These are phyloP conservation scores for Thumatha senex DNA, from an alignment of 2,888 invertebrate species.

Conservation along the genomic window DNA sequence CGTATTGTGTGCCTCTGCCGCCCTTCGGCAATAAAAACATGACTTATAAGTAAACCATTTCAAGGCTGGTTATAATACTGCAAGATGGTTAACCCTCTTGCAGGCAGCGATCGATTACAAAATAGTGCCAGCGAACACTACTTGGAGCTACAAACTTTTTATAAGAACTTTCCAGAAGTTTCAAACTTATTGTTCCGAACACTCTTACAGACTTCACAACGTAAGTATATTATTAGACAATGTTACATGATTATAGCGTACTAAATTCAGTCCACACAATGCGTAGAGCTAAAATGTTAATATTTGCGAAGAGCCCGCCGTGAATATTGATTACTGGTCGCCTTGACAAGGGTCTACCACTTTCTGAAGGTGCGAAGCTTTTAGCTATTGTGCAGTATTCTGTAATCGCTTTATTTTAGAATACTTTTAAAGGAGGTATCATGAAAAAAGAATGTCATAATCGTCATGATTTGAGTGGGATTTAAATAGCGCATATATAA, in stretches of 20 bases:
- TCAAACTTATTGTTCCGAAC: not conserved
- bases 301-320: slow-evolving; percentile 50
- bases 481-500: no score
- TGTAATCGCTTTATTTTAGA: slow-evolving; percentile 7
- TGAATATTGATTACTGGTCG: slow-evolving; percentile 60
- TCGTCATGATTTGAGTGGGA: no score
- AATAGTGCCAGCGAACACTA: no score
- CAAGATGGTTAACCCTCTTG: no score
- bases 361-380: slow-evolving; percentile 36
- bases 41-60: no score
- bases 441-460: no score
- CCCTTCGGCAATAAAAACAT: no score
- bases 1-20: no score
- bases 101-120: no score
- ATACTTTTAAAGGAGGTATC: not conserved
- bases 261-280: slow-evolving; percentile 16
- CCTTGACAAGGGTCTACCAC: slow-evolving; percentile 59
- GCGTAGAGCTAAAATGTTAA: slow-evolving; percentile 43
- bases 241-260: not conserved
- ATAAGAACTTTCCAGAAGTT: not conserved
- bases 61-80: no score
- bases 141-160: no score
- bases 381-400: slow-evolving; percentile 30
- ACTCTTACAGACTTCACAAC: not conserved
- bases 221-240: not conserved